Conservation (phyloP, 2,113 vertebrate genomes). For the Burhinus bistriatus region DNA sequence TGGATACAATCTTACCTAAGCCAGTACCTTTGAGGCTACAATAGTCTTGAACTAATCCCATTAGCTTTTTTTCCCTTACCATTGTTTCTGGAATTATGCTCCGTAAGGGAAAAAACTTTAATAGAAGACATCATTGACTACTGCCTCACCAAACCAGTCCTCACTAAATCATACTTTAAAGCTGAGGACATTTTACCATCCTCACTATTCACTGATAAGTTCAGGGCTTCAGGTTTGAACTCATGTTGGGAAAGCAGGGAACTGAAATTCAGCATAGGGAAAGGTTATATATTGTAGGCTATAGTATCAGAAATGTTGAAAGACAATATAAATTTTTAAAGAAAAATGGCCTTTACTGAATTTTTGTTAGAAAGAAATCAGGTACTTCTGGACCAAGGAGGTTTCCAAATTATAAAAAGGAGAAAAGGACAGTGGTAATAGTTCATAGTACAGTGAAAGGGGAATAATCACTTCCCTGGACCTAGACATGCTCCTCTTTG, state of each 20-base stretch:
- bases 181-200: not conserved
- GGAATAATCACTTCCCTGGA: not conserved
- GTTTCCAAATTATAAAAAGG: not conserved
- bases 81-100: not conserved
- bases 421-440: not conserved
- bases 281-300: not conserved
- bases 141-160: not conserved
- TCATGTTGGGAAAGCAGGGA: not conserved
- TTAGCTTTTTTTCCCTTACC: not conserved
- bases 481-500: fast-evolving
- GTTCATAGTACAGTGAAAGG: not conserved
- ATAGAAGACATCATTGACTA: not conserved
- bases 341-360: not conserved
- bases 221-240: not conserved
- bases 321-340: not conserved
- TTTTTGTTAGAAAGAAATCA: not conserved
- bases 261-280: not conserved
- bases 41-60: not conserved
- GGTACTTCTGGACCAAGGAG: not conserved
- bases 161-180: not conserved
- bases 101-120: not conserved
- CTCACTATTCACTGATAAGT: not conserved
- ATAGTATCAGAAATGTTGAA: not conserved
- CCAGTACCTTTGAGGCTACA: not conserved
- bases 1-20: not conserved